A percentile compares a stretch with the other conserved stretches of the same genome.
These are phyloP conservation scores for Amblyornis subalaris DNA, from an alignment of 2,113 vertebrate genomes.

Conservation along the genomic window DNA sequence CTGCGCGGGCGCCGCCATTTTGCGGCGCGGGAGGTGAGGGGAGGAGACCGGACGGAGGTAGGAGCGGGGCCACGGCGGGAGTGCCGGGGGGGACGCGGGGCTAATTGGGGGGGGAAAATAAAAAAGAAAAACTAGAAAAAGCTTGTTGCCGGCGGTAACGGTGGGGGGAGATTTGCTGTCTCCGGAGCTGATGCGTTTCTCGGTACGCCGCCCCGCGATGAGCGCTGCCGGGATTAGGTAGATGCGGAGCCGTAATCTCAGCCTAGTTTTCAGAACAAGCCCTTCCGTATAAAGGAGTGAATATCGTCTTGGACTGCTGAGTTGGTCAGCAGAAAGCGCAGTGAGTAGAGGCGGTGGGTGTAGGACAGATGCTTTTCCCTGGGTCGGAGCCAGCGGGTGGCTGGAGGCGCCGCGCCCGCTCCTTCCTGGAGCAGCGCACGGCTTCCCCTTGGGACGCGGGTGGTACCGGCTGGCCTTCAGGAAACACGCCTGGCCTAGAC, in stretches of 20 bases:
- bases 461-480: fast-evolving
- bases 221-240: not conserved
- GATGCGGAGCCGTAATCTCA: not conserved
- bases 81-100: not conserved
- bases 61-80: not conserved
- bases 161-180: not conserved
- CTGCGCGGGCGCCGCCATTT: slow-evolving; percentile 14
- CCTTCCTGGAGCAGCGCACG: not conserved
- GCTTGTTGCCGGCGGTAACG: too few species aligned
- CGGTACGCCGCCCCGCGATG: not conserved
- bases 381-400: not conserved
- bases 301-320: not conserved
- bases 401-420: not conserved
- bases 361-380: fast-evolving
- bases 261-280: not conserved
- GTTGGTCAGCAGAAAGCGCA: not conserved
- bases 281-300: fast-evolving
- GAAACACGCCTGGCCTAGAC: not conserved
- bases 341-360: not conserved
- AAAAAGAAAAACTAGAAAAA: not conserved
- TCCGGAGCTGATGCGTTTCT: fast-evolving
- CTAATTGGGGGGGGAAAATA: too few species aligned
- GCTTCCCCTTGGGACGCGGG: fast-evolving
- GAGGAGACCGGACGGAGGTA: not conserved
- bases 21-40: not conserved